These are phyloP conservation scores for Thalassophryne amazonica DNA, from an alignment of 2,797 vertebrate species.

Conservation along the genomic window DNA sequence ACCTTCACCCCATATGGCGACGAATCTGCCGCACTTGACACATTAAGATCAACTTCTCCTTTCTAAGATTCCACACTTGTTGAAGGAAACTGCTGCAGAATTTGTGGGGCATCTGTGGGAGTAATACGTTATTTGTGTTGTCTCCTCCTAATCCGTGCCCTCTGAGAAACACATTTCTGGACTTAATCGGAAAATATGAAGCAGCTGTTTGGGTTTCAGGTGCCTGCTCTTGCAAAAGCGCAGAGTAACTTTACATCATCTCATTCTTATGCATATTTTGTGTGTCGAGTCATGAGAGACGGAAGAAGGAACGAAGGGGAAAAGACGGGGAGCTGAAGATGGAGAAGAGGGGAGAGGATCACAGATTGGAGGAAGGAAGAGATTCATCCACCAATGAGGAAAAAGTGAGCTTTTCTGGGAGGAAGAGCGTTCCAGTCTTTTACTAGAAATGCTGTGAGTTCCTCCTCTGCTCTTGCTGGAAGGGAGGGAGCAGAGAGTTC, in stretches of 20 bases:
- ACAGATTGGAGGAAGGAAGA: constrained; percentile 21
- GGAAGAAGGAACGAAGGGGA: constrained; percentile 2
- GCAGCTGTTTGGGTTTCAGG: not conserved
- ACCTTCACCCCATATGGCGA: not conserved
- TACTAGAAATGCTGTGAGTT: constrained; percentile 1
- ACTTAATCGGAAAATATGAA: constrained; percentile 1
- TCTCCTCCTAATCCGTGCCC: not conserved
- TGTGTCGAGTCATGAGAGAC: not conserved
- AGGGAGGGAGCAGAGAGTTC: constrained; percentile 54
- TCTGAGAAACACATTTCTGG: not conserved
- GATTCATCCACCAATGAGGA: not conserved
- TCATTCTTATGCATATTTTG: constrained; percentile 19
- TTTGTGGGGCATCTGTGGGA: not conserved
- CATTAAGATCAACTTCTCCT: constrained; percentile 14
- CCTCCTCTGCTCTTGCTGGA: not conserved
- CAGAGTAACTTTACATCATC: constrained; percentile 44
- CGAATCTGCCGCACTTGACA: not conserved
- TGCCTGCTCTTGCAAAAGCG: constrained; percentile 35
- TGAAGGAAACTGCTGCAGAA: constrained; percentile 4
- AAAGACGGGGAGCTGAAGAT: constrained; percentile 21
- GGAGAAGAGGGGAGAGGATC: constrained; percentile 1
- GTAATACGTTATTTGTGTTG: not conserved
- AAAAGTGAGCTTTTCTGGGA: constrained; percentile 8
- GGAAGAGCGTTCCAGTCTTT: not conserved
- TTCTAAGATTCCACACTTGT: constrained; percentile 6